Base-by-base conservation (phyloP, 2,888 invertebrate species). In the Linyphia triangularis region DNA sequence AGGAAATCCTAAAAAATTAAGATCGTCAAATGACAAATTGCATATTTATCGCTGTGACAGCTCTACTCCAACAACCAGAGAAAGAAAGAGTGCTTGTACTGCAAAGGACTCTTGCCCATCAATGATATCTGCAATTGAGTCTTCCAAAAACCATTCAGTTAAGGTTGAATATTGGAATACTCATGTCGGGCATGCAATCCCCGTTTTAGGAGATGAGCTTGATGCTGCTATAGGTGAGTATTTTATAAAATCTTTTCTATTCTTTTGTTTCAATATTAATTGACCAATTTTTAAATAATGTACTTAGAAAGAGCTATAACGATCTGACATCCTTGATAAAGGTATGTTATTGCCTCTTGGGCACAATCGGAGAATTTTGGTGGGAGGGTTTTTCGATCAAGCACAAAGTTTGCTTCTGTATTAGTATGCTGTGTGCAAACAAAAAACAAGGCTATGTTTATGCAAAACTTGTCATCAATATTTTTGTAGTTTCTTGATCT, bases 161-260 rank as follows among this genome's bases (percentile, higher is more conserved):
- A 81, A 86, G 67, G 78, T 86, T 16, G 86, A 86, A n/a, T 67
- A 81, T 28, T 86, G 86, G 86, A 72, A 81, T 59, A 59, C 28
- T n/a, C 86, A 86, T 81, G 57, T 67, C 40, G 81, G 81, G 5
- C 86, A 86, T 69, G 7, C 7, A 59, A 37, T 77, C 24, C 63
- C 69, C 13, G 24, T 37, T 33, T 37, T 63, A 63, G 72, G 72
- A 13, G 81, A 61, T 79, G 86, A 81, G 40, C 22, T 86, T 9
- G 57, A 65, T 37, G 57, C 75, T 59, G 81, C 81, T 67, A 81
- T 86, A 51, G 72, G 86, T 86, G 22, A 67, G 81, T 75, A 43
- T 43, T 22, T 28, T 59, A 16, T 9, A 13, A 10, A 65, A 13
- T 65, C 16, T n/a, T n/a, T n/a, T n/a, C n/a, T n/a, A n/a, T n/a